Conservation (phyloP, 2,797 vertebrate genomes). For the Muscicapa comitata region DNA sequence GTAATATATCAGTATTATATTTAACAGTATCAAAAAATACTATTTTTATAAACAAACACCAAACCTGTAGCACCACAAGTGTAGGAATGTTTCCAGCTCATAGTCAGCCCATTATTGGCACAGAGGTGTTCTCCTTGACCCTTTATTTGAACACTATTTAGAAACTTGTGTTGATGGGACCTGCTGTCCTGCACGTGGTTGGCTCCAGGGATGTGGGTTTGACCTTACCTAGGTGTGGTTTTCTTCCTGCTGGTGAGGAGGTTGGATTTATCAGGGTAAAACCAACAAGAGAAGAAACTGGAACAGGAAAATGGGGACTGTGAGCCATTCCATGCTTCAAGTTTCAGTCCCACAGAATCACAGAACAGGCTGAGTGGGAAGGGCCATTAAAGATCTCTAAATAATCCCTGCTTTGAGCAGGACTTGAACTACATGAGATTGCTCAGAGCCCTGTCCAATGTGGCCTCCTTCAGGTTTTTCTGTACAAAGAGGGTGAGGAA, state of each 20-base stretch:
- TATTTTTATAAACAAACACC: neutral
- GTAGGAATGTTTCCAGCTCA: neutral
- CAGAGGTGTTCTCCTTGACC: neutral
- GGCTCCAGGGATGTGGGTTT: neutral
- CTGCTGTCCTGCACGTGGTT: accelerated
- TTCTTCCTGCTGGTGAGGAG: neutral
- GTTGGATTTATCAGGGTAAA: neutral
- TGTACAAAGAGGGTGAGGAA: neutral
- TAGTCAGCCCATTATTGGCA: neutral
- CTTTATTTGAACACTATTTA: neutral
- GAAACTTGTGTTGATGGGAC: accelerated
- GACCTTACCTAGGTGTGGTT: neutral
- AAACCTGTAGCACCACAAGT: neutral
- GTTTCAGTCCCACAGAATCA: neutral
- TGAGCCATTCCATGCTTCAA: neutral
- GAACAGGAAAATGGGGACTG: neutral
- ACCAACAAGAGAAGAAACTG: neutral
- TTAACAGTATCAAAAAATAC: no score
- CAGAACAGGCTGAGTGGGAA: neutral
- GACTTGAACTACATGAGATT: neutral
- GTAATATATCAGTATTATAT: no score
- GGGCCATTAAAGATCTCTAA: neutral
- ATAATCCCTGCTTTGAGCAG: neutral
- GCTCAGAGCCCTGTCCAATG: neutral
- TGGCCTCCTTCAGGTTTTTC: neutral